A percentile compares a stretch with the other conserved stretches of the same genome.
Conservation (phyloP, 2,113 vertebrate genomes). For the Bubo bubo region DNA sequence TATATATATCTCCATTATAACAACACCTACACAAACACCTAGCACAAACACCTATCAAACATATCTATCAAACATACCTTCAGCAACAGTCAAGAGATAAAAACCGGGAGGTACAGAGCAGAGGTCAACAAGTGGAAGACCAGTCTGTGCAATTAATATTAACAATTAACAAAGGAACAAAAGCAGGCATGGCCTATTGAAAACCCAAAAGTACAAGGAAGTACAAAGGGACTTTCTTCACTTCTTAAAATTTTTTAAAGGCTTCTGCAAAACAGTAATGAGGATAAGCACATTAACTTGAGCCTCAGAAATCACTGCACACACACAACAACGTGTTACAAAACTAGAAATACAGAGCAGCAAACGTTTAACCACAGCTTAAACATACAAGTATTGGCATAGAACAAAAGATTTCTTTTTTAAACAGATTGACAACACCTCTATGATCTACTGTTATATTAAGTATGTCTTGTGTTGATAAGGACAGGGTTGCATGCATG, state of each 20-base stretch:
- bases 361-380: background rate
- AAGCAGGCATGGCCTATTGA: background rate
- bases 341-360: background rate
- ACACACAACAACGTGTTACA: background rate
- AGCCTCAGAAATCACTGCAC: background rate
- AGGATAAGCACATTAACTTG: background rate
- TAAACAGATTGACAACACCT: background rate
- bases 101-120: background rate
- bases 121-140: background rate
- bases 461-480: background rate
- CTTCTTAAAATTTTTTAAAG: conserved; percentile 26
- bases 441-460: background rate
- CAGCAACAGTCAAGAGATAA: background rate
- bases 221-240: conserved; percentile 43
- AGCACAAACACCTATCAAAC: background rate
- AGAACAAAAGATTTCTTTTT: background rate
- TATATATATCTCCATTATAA: background rate
- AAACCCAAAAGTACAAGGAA: background rate
- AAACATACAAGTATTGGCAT: background rate
- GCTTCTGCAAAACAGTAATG: conserved; percentile 12
- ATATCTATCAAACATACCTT: background rate
- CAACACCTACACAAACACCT: background rate
- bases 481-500: background rate
- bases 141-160: background rate
- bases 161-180: background rate